Percentiles rank a stretch among this genome's conserved stretches.
phyloP scores from a whole-genome alignment of 35 echinoderm and acorn worm species.

The Amphiura filiformis region DNA sequence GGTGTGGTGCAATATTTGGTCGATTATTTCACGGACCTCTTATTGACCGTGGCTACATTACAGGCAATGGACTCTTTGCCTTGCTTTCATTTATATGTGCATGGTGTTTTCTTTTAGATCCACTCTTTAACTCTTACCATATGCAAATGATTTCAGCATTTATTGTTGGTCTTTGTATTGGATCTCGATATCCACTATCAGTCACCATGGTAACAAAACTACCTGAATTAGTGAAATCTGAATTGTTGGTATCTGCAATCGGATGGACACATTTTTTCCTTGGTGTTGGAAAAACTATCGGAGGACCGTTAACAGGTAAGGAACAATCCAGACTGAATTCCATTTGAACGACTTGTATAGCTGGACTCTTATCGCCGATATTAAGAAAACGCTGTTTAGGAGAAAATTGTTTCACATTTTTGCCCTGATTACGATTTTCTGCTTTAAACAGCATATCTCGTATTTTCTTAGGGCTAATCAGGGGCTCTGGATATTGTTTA shows the following conservation, averaged over 20 bases:
- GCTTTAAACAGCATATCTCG: too few species aligned
- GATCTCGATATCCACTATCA: not conserved
- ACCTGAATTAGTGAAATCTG: not conserved
- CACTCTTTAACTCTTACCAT: not conserved
- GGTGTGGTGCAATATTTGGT: not conserved
- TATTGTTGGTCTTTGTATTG: not conserved
- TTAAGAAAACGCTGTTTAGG: too few species aligned
- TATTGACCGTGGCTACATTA: not conserved
- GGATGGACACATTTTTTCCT: constrained; percentile 1
- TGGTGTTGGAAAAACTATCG: not conserved
- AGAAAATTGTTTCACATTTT: too few species aligned
- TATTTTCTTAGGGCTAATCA: too few species aligned
- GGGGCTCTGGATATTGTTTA: too few species aligned
- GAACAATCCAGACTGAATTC: not conserved
- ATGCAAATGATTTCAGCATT: not conserved
- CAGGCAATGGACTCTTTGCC: not conserved
- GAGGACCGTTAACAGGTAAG: not conserved
- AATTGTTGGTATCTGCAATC: not conserved
- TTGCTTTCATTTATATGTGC: not conserved
- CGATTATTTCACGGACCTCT: not conserved
- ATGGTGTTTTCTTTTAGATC: not conserved
- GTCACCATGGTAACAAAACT: not conserved
- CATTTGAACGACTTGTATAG: too few species aligned
- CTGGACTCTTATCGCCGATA: too few species aligned
- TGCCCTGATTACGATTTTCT: too few species aligned